These are phyloP conservation scores for Rhea americana DNA, from an alignment of 2,113 vertebrate genomes.

Conservation along the genomic window DNA sequence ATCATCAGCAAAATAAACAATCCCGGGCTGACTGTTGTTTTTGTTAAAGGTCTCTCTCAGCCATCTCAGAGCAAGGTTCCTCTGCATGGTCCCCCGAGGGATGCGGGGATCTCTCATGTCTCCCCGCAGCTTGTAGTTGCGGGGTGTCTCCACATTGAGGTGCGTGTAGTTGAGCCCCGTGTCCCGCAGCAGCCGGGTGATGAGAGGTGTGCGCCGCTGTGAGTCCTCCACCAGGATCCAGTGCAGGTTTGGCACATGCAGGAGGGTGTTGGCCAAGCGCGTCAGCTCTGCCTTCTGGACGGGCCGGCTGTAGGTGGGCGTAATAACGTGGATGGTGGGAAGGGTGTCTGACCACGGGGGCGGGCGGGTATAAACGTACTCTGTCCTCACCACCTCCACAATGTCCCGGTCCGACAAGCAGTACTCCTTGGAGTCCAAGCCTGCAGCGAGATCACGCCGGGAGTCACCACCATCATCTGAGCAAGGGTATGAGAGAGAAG, in stretches of 20 bases:
- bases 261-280: conserved; percentile 92
- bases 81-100: conserved; percentile 96
- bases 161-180: conserved; percentile 98
- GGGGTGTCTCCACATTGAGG: conserved; percentile 96
- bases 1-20: conserved; percentile 96
- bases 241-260: conserved; percentile 96
- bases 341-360: conserved; percentile 96
- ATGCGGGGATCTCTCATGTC: conserved; percentile 93
- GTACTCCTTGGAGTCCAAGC: conserved; percentile 92
- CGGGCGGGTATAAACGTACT: conserved; percentile 95
- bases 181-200: conserved; percentile 89
- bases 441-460: conserved; percentile 81
- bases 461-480: conserved; percentile 90
- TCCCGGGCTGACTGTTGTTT: conserved; percentile 90
- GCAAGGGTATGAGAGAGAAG: conserved; percentile 63
- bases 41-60: conserved; percentile 92
- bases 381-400: conserved; percentile 98
- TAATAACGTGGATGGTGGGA: conserved; percentile 96
- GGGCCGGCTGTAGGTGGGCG: conserved; percentile 94
- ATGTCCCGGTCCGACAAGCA: conserved; percentile 97
- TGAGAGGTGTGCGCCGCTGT: conserved; percentile 87
- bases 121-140: conserved; percentile 94
- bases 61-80: conserved; percentile 95
- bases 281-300: conserved; percentile 98
- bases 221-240: conserved; percentile 99